Evolutionary conservation across 2,888 invertebrate genomes (phyloP).

Genomic region (Labia minor): DNA sequence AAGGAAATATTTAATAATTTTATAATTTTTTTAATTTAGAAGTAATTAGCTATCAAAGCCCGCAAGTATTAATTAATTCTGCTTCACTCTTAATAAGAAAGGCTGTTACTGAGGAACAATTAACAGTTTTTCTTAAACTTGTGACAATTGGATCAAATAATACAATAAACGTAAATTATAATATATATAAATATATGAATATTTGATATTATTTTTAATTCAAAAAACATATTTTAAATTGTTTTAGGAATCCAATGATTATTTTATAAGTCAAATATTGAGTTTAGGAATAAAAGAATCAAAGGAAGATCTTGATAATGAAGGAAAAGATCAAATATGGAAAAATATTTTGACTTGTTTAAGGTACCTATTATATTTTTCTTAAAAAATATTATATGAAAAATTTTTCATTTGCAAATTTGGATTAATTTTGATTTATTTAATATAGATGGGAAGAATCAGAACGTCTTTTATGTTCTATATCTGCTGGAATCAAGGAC

Average conservation of each 20-base stretch:
- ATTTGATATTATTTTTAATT: too few relatives aligned
- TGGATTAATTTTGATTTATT: too few relatives aligned
- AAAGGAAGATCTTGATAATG: background rate
- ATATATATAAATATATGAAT: background rate
- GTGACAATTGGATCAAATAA: conserved; percentile 34
- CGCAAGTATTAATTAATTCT: conserved; percentile 50
- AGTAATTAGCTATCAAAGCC: conserved; percentile 46
- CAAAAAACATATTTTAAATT: too few relatives aligned
- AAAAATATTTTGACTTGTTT: background rate
- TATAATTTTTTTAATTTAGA: conserved; percentile 23
- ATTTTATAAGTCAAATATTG: background rate
- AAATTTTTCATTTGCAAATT: too few relatives aligned
- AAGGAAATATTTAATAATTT: too few relatives aligned
- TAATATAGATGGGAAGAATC: background rate
- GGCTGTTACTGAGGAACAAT: conserved; percentile 45
- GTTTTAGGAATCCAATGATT: background rate
- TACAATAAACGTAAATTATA: background rate
- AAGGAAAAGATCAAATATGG: background rate
- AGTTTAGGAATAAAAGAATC: background rate
- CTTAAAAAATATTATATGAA: too few relatives aligned
- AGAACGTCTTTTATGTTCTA: background rate
- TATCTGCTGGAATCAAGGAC: background rate
- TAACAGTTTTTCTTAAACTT: conserved; percentile 50
- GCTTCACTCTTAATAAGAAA: conserved; percentile 50
- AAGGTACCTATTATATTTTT: background rate